A percentile compares a stretch with the other conserved stretches of the same genome.
Conservation (phyloP, 2,888 invertebrate genomes). For the Onthophagus sagittarius region DNA sequence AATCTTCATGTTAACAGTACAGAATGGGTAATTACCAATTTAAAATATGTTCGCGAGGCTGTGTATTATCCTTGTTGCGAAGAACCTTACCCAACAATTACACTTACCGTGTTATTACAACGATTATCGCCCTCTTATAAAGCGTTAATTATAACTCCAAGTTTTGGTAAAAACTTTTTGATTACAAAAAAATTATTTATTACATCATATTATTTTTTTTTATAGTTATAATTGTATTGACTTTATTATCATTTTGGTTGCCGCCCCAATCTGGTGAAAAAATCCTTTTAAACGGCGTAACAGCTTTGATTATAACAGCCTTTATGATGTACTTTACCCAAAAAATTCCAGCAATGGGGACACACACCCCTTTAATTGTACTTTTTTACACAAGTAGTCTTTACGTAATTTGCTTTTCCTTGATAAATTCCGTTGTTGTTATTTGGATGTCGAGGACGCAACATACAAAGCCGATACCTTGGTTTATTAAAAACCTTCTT, state of each 20-base stretch:
- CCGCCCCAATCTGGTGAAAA: conserved; percentile 66
- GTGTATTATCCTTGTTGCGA: conserved; percentile 54
- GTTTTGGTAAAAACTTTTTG: conserved; percentile 47
- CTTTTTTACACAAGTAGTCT: conserved; percentile 56
- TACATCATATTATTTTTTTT: conserved; percentile 20
- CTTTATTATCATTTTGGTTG: conserved; percentile 60
- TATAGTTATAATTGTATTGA: conserved; percentile 58
- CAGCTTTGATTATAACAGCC: conserved; percentile 57
- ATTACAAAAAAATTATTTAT: neutral
- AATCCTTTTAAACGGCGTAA: conserved; percentile 57
- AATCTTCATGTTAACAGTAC: conserved; percentile 41
- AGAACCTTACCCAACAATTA: conserved; percentile 55
- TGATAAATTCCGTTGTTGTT: conserved; percentile 53
- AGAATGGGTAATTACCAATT: conserved; percentile 52
- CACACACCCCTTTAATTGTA: conserved; percentile 56
- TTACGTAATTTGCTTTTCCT: conserved; percentile 53
- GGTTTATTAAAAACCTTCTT: conserved; percentile 50
- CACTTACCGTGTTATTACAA: conserved; percentile 51
- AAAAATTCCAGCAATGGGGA: conserved; percentile 55
- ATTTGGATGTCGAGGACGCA: conserved; percentile 53
- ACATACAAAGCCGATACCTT: conserved; percentile 50
- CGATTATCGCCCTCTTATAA: conserved; percentile 59
- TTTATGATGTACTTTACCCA: conserved; percentile 62
- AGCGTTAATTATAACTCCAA: conserved; percentile 61
- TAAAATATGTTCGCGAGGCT: conserved; percentile 44